A percentile compares a stretch with the other conserved stretches of the same genome.
These are phyloP conservation scores for Calycopis cecrops DNA, from an alignment of 1,140 invertebrate genomes.

Conservation along the genomic window DNA sequence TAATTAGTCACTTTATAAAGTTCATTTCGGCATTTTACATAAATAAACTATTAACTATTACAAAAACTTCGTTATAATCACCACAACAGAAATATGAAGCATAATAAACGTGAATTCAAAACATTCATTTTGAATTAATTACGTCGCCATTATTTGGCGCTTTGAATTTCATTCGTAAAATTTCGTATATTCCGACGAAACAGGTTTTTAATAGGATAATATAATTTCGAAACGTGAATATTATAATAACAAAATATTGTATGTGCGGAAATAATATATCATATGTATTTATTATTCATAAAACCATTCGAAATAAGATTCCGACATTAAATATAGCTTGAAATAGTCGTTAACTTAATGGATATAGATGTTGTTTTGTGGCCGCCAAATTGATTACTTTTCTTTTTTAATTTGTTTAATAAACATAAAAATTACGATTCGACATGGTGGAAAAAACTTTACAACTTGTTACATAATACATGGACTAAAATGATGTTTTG, in stretches of 20 bases:
- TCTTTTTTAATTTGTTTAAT: no score
- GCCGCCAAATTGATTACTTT: no score
- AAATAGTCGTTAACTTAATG: no score
- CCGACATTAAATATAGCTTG: no score
- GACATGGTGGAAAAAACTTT: no score
- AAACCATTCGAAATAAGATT: constrained; percentile 3
- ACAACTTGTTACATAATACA: no score
- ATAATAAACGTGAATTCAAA: neutral
- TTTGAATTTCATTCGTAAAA: neutral
- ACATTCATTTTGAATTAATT: neutral
- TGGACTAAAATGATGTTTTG: no score
- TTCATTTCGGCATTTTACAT: neutral
- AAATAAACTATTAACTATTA: constrained; percentile 2
- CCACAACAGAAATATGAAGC: neutral
- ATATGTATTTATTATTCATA: constrained; percentile 2
- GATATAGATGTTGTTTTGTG: no score
- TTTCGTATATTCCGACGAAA: neutral
- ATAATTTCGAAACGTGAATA: neutral
- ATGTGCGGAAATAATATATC: constrained; percentile 5
- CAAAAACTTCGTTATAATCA: neutral
- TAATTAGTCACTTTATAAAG: neutral
- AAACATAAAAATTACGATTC: no score
- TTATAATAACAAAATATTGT: constrained; percentile 4
- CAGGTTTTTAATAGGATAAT: neutral
- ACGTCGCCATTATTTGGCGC: neutral